A percentile compares a stretch with the other conserved stretches of the same genome.
phyloP scores from a whole-genome alignment of 2,888 invertebrate species.

The Hartigia nigra region DNA sequence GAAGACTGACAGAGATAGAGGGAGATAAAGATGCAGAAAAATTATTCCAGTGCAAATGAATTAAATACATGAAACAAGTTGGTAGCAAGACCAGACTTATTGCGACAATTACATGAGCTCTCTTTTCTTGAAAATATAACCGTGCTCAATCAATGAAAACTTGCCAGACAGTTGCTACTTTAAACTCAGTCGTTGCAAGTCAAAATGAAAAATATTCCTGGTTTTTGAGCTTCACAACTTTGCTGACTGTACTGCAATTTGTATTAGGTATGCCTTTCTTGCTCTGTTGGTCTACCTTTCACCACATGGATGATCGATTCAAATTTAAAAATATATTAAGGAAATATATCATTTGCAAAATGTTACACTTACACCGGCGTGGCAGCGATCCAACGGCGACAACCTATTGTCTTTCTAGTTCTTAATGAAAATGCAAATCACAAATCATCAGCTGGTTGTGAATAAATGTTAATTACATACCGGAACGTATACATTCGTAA shows the following conservation, averaged over 20 bases:
- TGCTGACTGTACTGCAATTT: background rate
- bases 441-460: constrained; percentile 61
- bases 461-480: constrained; percentile 53
- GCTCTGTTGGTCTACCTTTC: background rate
- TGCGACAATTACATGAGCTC: background rate
- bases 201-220: background rate
- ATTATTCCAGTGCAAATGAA: background rate
- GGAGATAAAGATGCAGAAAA: background rate
- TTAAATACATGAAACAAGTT: background rate
- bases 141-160: background rate
- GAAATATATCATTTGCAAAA: no score
- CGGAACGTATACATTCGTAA: constrained; percentile 27
- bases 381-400: background rate
- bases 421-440: constrained; percentile 36
- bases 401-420: background rate
- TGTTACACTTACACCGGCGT: background rate
- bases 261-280: background rate
- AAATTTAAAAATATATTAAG: background rate
- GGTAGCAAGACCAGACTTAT: background rate
- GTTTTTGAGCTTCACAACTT: background rate
- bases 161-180: background rate
- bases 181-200: background rate
- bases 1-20: background rate
- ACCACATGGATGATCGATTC: background rate
- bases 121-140: background rate